phyloP scores from a whole-genome alignment of 2,888 invertebrate genomes.

The Apoda limacodes region DNA sequence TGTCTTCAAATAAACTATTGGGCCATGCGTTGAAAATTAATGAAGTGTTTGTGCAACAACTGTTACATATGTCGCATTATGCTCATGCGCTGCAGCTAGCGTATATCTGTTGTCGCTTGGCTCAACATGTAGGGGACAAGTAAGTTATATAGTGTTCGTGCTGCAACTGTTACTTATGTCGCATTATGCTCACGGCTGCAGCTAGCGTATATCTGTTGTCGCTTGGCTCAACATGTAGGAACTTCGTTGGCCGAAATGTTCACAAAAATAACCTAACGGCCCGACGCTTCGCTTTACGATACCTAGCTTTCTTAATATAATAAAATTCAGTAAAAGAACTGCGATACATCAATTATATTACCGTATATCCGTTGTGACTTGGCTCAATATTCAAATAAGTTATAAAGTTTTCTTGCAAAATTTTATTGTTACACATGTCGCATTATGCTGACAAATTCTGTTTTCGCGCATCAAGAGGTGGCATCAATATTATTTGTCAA shows the following conservation, averaged over 20 bases:
- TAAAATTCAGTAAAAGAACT: too few relatives aligned
- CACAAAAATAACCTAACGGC: too few relatives aligned
- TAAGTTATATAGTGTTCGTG: constrained; percentile 32
- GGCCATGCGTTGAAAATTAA: constrained; percentile 23
- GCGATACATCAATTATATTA: too few relatives aligned
- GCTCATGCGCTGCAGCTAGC: constrained; percentile 38
- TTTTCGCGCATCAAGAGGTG: constrained; percentile 31
- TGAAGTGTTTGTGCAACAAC: constrained; percentile 30
- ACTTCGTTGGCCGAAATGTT: too few relatives aligned
- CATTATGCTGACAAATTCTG: constrained; percentile 29
- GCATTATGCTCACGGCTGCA: constrained; percentile 29
- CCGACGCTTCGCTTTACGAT: too few relatives aligned
- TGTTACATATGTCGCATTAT: constrained; percentile 25
- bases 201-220: constrained; percentile 34
- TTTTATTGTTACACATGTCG: constrained; percentile 28
- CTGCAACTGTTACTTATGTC: constrained; percentile 30
- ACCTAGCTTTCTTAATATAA: too few relatives aligned
- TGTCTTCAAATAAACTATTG: too few relatives aligned
- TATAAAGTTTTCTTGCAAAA: constrained; percentile 31
- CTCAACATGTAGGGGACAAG: constrained; percentile 28
- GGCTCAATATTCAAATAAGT: constrained; percentile 40
- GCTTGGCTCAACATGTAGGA: constrained; percentile 24
- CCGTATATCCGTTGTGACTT: too few relatives aligned
- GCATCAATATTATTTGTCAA: too few relatives aligned
- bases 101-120: constrained; percentile 30